A percentile compares a stretch with the other conserved stretches of the same genome.
Evolutionary conservation across 2,113 vertebrate species (phyloP).

Genomic region (Urocitellus parryii): DNA sequence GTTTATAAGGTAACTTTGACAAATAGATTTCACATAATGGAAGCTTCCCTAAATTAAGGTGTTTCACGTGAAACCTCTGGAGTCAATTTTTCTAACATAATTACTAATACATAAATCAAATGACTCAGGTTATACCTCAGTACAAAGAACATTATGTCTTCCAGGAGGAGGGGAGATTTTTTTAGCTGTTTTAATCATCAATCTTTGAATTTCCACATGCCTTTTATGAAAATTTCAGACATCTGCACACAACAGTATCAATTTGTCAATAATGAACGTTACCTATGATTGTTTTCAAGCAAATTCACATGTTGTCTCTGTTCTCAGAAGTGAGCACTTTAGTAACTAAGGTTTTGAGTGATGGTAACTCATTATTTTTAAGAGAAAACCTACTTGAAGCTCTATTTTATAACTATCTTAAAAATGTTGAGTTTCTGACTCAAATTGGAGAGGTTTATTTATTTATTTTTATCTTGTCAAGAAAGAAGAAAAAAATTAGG

Average conservation of each 20-base stretch:
- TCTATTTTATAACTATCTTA: conserved; percentile 24
- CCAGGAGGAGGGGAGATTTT: background rate
- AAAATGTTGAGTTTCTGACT: conserved; percentile 61
- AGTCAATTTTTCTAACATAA: background rate
- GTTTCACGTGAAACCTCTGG: background rate
- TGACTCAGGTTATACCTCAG: background rate
- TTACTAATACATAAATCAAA: background rate
- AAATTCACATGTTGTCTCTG: background rate
- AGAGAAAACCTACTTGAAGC: conserved; percentile 25
- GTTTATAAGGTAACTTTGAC: background rate
- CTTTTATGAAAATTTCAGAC: background rate
- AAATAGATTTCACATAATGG: background rate
- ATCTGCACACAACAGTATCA: background rate
- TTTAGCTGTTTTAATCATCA: background rate
- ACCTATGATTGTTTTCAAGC: conserved; percentile 5
- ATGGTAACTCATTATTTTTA: conserved; percentile 58
- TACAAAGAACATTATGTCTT: background rate
- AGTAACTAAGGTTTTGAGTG: conserved; percentile 37
- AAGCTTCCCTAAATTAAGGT: background rate
- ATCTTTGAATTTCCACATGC: background rate
- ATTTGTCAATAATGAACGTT: conserved; percentile 30
- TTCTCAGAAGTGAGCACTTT: conserved; percentile 36
- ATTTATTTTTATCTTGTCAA: conserved; percentile 27
- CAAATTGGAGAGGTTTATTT: conserved; percentile 23
- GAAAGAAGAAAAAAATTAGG: conserved; percentile 6